A percentile compares a stretch with the other conserved stretches of the same genome.
phyloP scores from a whole-genome alignment of 2,113 vertebrate species.

The Myxocyprinus asiaticus region DNA sequence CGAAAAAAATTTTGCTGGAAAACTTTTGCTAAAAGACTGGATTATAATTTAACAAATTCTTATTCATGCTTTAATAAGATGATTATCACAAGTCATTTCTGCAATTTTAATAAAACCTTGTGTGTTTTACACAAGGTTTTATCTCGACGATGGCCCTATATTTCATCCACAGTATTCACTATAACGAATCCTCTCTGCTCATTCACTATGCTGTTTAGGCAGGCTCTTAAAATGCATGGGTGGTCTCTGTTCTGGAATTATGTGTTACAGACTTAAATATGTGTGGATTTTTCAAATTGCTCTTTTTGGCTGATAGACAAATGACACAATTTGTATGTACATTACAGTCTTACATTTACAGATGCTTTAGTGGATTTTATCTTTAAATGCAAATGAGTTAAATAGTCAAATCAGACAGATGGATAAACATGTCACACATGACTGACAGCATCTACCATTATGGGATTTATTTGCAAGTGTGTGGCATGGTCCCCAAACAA shows the following conservation, averaged over 20 bases:
- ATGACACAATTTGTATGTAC: constrained; percentile 35
- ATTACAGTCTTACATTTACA: neutral
- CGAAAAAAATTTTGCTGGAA: too few relatives aligned
- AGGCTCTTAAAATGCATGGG: constrained; percentile 15
- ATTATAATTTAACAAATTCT: too few relatives aligned
- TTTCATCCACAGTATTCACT: too few relatives aligned
- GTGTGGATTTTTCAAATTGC: constrained; percentile 10
- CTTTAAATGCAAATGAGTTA: neutral
- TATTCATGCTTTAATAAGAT: too few relatives aligned
- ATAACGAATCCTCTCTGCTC: too few relatives aligned
- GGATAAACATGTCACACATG: neutral
- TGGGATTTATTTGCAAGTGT: constrained; percentile 9
- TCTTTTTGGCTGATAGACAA: constrained; percentile 23
- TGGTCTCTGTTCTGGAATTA: constrained; percentile 36
- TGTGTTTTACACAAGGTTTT: too few relatives aligned
- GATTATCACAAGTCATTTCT: too few relatives aligned
- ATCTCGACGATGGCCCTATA: too few relatives aligned
- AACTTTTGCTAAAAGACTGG: too few relatives aligned
- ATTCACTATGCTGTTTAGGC: neutral
- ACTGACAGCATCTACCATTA: neutral
- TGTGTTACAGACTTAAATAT: constrained; percentile 51
- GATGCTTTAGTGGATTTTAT: neutral
- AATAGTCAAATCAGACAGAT: constrained; percentile 13
- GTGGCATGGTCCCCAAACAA: neutral
- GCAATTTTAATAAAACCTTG: too few relatives aligned